Conservation (phyloP, 2,888 invertebrate species). For the Lymantria monacha region DNA sequence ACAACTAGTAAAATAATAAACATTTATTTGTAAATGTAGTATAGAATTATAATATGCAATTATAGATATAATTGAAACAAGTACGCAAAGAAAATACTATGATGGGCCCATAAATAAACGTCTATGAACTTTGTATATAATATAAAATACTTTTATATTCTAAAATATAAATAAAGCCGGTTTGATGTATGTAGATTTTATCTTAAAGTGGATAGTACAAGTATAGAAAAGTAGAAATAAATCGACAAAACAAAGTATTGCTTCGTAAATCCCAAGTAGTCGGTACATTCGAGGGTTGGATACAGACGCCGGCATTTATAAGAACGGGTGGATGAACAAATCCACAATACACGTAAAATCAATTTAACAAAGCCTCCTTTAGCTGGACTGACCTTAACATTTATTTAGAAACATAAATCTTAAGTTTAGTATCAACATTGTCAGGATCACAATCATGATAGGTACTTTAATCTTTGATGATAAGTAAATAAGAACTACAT, state of each 20-base stretch:
- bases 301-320: constrained; percentile 40
- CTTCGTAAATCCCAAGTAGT: constrained; percentile 54
- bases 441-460: not conserved
- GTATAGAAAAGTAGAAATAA: constrained; percentile 16
- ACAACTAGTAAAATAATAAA: no score
- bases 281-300: constrained; percentile 40
- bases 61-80: no score
- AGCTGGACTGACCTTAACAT: constrained; percentile 66
- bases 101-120: no score
- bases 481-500: no score
- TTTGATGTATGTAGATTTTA: constrained; percentile 12
- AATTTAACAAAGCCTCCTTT: constrained; percentile 76
- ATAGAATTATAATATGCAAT: no score
- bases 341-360: constrained; percentile 79
- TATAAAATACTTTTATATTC: no score
- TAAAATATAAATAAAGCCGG: no score
- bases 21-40: no score
- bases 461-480: no score
- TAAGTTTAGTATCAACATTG: constrained; percentile 8
- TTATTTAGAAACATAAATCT: constrained; percentile 48
- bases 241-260: constrained; percentile 41
- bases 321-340: constrained; percentile 49
- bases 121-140: no score
- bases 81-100: no score
- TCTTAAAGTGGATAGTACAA: constrained; percentile 15